These are phyloP conservation scores for Hylaeus volcanicus DNA, from an alignment of 1,140 invertebrate genomes.

Conservation along the genomic window DNA sequence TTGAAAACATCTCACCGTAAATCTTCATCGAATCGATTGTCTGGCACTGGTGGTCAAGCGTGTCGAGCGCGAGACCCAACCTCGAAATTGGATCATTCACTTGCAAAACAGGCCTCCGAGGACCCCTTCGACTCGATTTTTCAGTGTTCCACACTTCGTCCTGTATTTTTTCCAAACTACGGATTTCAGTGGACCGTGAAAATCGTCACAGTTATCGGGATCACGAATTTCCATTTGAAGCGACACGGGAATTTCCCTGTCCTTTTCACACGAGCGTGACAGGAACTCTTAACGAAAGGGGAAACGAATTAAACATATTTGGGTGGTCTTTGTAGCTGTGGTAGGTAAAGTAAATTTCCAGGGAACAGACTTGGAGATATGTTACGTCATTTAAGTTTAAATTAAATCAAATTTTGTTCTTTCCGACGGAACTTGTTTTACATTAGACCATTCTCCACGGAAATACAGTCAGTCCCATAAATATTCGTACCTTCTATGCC, in stretches of 20 bases:
- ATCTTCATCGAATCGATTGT: constrained; percentile 69
- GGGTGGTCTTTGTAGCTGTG: background rate
- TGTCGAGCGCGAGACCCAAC: constrained; percentile 8
- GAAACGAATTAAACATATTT: constrained; percentile 9
- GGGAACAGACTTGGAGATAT: no score
- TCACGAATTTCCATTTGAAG: constrained; percentile 60
- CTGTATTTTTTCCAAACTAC: constrained; percentile 26
- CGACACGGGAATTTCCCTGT: constrained; percentile 15
- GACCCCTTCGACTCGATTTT: constrained; percentile 38
- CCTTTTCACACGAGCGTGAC: background rate
- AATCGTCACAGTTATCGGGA: constrained; percentile 38
- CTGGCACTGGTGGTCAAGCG: constrained; percentile 45
- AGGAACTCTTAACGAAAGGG: background rate
- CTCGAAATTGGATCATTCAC: constrained; percentile 63
- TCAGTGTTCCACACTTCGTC: constrained; percentile 40
- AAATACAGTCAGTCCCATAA: no score
- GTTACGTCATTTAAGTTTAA: no score
- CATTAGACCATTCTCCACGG: no score
- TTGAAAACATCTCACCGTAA: constrained; percentile 51
- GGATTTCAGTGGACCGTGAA: constrained; percentile 52
- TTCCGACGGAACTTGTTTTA: no score
- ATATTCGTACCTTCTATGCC: no score
- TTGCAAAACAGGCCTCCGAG: constrained; percentile 55
- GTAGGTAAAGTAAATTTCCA: no score
- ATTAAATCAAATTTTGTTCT: no score